Conservation (phyloP, 1,140 invertebrate species). For the Homarus americanus region DNA sequence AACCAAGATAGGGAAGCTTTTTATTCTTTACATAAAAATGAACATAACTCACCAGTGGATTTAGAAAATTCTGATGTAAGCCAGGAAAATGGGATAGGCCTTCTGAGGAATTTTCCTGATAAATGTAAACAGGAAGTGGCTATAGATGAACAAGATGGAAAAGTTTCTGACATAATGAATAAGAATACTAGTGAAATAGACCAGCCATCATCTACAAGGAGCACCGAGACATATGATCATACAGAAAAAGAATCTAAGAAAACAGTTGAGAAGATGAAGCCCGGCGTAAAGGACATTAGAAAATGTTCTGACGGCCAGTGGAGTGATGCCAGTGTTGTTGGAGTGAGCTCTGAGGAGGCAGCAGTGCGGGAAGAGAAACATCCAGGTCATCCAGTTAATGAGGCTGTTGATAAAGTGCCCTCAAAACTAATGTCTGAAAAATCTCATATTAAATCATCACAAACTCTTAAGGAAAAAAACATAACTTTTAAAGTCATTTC, state of each 20-base stretch:
- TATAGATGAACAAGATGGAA: not conserved
- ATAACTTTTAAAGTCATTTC: not conserved
- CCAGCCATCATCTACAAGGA: not conserved
- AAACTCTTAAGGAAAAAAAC: not conserved
- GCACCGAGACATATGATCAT: not conserved
- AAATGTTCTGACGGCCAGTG: not conserved
- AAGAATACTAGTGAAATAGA: not conserved
- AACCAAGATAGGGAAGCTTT: not conserved
- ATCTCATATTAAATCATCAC: not conserved
- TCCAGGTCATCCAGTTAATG: not conserved
- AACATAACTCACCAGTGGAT: not conserved
- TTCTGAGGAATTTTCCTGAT: not conserved
- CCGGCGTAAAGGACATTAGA: not conserved
- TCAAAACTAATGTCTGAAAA: not conserved
- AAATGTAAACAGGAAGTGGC: not conserved
- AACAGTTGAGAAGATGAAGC: not conserved
- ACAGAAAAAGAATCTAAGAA: not conserved
- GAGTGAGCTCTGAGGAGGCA: not conserved
- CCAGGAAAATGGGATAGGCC: not conserved
- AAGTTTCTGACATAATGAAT: not conserved
- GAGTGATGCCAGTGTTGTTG: not conserved
- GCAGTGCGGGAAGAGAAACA: not conserved
- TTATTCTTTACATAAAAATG: not conserved
- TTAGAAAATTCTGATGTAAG: not conserved
- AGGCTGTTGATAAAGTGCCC: not conserved